Base-by-base conservation (phyloP, 2,113 vertebrate genomes). In the Phaethornis superciliosus region DNA sequence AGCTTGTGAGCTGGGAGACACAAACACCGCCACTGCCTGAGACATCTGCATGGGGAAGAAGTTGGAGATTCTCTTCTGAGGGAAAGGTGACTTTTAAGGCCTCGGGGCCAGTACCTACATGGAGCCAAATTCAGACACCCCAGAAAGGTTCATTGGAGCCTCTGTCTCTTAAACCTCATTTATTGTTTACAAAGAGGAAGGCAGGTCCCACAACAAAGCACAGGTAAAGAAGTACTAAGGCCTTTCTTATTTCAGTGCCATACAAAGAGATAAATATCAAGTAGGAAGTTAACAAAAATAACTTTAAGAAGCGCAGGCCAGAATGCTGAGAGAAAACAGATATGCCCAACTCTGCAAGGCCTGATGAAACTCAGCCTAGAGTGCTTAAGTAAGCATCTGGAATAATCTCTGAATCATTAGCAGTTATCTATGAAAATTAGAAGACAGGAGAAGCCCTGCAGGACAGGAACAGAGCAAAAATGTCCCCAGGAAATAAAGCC, bases 121-220 rank as follows among this genome's bases (percentile, higher is more conserved):
- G 28, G 28, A 51, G 5, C 11, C 22, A 83, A 62, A 80, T 49
- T 55, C 37, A 71, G 12, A 33, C 35, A 63, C 18, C 10, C 17
- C 33, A 78, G 65, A 74, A 84, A 63, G n/a, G 28, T 12, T 81
- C 47, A 67, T 30, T 23, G 59, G 32, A 83, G 37, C 19, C 21
- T 77, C 55, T 62, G 46, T 11, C 23, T 86, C 9, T 37, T 37
- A 51, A 20, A 74, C 10, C 1, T 2, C 8, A 10, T 44, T 67
- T 56, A 63, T 22, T 27, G 16, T 56, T 56, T 56, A 47, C 32
- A 40, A 58, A 65, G 58, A 82, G 15, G 18, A 71, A 92, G 35
- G 23, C 8, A 72, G 32, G 22, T 77, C 27, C 13, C 17, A 54
- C 1, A 2, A n/a, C 0, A 0, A 85, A 37, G 46, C 27, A 62